Base-by-base conservation (phyloP, 2,888 invertebrate species). In the Fragum whitleyi region DNA sequence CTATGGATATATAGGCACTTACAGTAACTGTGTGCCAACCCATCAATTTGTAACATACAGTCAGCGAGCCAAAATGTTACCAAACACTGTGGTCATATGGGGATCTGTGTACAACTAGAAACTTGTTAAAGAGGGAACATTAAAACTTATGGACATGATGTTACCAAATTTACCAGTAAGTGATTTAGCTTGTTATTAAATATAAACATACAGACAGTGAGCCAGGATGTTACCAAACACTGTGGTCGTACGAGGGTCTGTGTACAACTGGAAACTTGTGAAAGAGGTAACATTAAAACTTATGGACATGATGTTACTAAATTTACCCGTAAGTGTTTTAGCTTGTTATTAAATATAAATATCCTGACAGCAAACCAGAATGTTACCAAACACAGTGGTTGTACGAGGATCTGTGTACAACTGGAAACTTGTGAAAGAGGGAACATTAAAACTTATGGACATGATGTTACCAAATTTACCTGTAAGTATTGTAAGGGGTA, bases 361-460 rank as follows among this genome's bases (percentile, higher is more conserved):
- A 96, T 87, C 97, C 97, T 32, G 97, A 97, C 97, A 97, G 84
- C 87, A 92, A 23, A 91, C 92, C 9, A 85, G 91, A 94, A 94
- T 97, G 47, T 97, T 97, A 55, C 90, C 92, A 16, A 93, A 91
- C 77, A 93, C 94, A 0, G 96, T 98, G 65, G 95, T 97, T 86
- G 97, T 98, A 77, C 97, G 98, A 92, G 98, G 98, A 0, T 97
- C 97, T 72, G 98, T 98, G 93, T 97, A 96, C 96, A 97, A 98
- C 93, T 97, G 97, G 68, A 95, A 96, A 42, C 96, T 96, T 91
- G 97, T 98, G 21, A 97, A 98, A 94, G 97, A 97, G 92, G 98
- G 98, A 16, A 98, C 98, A 0, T 79, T 88, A 2, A 80, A 88
- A 62, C 87, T 94, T 26, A 92, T 94, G 85, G 93, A 94, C 74